These are phyloP conservation scores for Melanophora roralis DNA, from an alignment of 2,888 invertebrate species.

Conservation along the genomic window DNA sequence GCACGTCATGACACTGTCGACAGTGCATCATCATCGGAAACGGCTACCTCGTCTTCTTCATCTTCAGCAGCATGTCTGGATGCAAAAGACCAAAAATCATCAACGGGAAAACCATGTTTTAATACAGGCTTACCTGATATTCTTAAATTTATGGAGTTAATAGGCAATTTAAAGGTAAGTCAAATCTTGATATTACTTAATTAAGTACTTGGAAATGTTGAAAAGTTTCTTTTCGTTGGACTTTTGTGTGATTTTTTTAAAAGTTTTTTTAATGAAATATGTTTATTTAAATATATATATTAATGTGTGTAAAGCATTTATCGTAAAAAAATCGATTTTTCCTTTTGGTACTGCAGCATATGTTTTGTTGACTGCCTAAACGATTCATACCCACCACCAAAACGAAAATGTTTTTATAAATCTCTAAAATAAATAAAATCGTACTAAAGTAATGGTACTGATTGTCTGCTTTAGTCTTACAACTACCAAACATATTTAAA, in stretches of 20 bases:
- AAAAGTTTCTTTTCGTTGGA: too few species aligned
- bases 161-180: constrained; percentile 84
- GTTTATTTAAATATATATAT: too few species aligned
- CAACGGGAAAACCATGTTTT: constrained; percentile 72
- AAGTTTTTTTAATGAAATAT: not conserved
- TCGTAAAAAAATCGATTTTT: constrained; percentile 40
- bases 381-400: too few species aligned
- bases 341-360: not conserved
- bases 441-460: too few species aligned
- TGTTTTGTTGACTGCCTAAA: not conserved
- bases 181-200: not conserved
- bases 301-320: too few species aligned
- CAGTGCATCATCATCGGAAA: constrained; percentile 57
- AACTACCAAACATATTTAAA: too few species aligned
- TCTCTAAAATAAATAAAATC: too few species aligned
- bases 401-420: too few species aligned
- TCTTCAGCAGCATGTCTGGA: constrained; percentile 53
- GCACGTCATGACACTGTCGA: constrained; percentile 50
- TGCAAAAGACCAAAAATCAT: constrained; percentile 55
- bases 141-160: constrained; percentile 83
- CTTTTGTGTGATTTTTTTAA: not conserved
- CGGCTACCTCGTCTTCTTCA: constrained; percentile 34
- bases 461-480: too few species aligned
- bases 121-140: constrained; percentile 74
- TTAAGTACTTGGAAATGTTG: not conserved